Conservation (phyloP, 2,888 invertebrate species). For the Mythimna lalbum region DNA sequence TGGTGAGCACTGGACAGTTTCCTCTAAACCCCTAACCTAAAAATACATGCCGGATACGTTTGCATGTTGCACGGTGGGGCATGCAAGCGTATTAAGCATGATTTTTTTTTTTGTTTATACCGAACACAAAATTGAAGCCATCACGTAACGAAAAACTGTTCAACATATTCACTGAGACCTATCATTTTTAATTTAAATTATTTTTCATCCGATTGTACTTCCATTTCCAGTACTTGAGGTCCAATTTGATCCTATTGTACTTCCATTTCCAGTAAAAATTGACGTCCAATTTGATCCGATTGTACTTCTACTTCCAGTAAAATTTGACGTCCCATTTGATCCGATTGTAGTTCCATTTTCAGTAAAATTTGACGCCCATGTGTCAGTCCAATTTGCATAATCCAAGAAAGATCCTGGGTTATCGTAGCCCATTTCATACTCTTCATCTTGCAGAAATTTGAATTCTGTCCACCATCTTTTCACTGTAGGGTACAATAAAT, state of each 20-base stretch:
- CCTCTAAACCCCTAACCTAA: no score
- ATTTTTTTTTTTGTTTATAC: not conserved
- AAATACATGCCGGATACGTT: no score
- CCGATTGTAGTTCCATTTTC: conserved; percentile 4
- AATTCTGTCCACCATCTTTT: not conserved
- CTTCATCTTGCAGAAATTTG: conserved; percentile 29
- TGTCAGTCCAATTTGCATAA: conserved; percentile 37
- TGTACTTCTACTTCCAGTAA: not conserved
- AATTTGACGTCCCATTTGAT: not conserved
- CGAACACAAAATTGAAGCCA: not conserved
- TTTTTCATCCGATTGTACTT: not conserved
- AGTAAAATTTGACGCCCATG: conserved; percentile 33
- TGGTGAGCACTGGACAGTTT: no score
- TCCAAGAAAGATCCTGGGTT: conserved; percentile 21
- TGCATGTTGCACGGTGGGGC: no score
- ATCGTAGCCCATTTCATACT: not conserved
- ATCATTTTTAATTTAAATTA: not conserved
- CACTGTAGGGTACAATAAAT: conserved; percentile 61
- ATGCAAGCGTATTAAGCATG: no score
- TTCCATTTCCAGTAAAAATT: no score
- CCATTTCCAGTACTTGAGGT: no score
- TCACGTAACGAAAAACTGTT: not conserved
- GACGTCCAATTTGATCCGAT: no score
- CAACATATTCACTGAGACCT: not conserved
- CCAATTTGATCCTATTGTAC: not conserved